These are phyloP conservation scores for Nerophis ophidion DNA, from an alignment of 2,113 vertebrate genomes.

Conservation along the genomic window DNA sequence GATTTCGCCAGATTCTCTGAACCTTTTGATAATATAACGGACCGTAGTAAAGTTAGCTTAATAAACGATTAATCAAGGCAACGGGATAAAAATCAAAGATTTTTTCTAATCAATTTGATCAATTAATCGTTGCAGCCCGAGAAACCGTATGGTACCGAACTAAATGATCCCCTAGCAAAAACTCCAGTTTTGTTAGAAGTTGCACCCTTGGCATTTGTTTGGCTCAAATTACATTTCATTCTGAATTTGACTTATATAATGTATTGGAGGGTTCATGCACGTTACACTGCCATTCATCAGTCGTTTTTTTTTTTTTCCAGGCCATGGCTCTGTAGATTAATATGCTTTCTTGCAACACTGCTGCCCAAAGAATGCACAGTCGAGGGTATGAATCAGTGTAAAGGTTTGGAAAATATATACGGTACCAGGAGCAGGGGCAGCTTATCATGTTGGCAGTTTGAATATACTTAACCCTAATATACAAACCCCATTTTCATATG, in stretches of 20 bases:
- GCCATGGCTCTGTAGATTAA: constrained; percentile 55
- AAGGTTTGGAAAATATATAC: not conserved
- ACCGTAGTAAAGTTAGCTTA: too few species aligned
- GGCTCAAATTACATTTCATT: constrained; percentile 1
- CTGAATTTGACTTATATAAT: not conserved
- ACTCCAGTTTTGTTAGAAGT: too few species aligned
- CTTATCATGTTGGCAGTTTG: constrained; percentile 2
- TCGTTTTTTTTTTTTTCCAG: constrained; percentile 16
- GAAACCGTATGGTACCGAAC: too few species aligned
- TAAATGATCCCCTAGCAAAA: too few species aligned
- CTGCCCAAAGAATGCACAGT: constrained; percentile 20
- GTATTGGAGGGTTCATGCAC: constrained; percentile 22
- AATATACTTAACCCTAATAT: not conserved
- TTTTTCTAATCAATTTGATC: too few species aligned
- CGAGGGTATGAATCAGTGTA: not conserved
- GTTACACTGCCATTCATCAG: constrained; percentile 64
- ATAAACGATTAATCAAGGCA: too few species aligned
- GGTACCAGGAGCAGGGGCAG: not conserved
- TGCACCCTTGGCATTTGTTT: not conserved
- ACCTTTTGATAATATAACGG: too few species aligned
- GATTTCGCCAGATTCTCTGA: too few species aligned
- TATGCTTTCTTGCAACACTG: constrained; percentile 49
- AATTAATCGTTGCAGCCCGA: too few species aligned
- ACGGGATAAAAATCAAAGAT: too few species aligned
- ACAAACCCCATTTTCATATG: too few species aligned